Evolutionary conservation across 2,888 invertebrate species (phyloP).

Genomic region (Eupithecia inturbata): DNA sequence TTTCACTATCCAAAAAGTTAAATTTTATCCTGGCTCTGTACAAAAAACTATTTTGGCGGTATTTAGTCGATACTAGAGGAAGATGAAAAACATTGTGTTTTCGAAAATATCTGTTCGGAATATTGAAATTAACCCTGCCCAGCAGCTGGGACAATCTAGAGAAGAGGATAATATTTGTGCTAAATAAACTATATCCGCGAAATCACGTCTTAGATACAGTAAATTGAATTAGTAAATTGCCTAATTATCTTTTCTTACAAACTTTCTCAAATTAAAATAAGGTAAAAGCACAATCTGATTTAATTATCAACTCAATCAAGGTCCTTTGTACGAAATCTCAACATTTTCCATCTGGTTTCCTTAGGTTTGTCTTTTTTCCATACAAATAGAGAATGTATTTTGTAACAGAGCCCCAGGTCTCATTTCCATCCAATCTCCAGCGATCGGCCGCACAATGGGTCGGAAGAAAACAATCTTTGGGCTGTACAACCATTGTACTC

Average conservation of each 20-base stretch:
- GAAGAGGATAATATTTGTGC: no score
- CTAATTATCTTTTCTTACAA: not conserved
- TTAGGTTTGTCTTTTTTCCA: slow-evolving; percentile 20
- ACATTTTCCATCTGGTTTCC: slow-evolving; percentile 24
- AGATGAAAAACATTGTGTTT: no score
- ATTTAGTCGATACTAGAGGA: no score
- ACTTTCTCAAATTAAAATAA: not conserved
- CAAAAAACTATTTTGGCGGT: no score
- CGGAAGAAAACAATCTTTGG: slow-evolving; percentile 72
- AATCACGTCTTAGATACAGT: no score
- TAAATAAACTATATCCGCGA: no score
- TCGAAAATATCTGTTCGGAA: no score
- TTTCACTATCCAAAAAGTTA: no score
- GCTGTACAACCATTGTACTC: slow-evolving; percentile 53
- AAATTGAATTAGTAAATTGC: not conserved
- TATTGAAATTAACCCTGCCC: no score
- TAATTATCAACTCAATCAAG: slow-evolving; percentile 3
- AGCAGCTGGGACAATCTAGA: no score
- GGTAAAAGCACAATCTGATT: not conserved
- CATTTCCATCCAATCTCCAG: slow-evolving; percentile 64
- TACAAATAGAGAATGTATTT: slow-evolving; percentile 36
- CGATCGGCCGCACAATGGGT: slow-evolving; percentile 67
- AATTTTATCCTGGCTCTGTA: no score
- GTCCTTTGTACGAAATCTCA: slow-evolving; percentile 4
- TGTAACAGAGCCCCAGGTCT: slow-evolving; percentile 52